Evolutionary conservation across 2,888 invertebrate species (phyloP).

Genomic region (Scaptomyza flava): DNA sequence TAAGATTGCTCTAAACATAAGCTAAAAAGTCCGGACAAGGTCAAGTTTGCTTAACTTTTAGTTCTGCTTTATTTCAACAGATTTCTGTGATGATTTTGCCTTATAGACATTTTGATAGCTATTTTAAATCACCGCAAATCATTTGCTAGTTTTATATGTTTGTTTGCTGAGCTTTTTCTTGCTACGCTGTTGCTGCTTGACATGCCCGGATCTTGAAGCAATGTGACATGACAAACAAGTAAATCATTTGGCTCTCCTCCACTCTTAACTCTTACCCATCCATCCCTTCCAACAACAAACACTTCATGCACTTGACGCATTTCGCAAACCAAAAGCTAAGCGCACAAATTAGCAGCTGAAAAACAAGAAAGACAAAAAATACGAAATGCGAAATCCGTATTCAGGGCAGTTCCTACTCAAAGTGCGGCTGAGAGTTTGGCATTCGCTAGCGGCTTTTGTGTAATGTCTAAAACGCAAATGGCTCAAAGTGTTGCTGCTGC

Average conservation of each 20-base stretch:
- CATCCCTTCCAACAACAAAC: not conserved
- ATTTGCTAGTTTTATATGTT: not conserved
- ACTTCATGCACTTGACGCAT: slow-evolving; percentile 50
- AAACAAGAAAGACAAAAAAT: slow-evolving; percentile 12
- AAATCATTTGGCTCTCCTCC: slow-evolving; percentile 8
- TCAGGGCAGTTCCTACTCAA: slow-evolving; percentile 76
- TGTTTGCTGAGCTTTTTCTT: not conserved
- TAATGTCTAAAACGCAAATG: slow-evolving; percentile 73
- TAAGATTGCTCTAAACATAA: not conserved
- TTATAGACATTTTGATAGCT: not conserved
- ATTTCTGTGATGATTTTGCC: not conserved
- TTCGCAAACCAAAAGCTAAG: slow-evolving; percentile 52
- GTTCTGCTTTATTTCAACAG: not conserved
- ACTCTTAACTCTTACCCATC: not conserved
- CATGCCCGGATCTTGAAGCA: slow-evolving; percentile 44
- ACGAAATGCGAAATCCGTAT: slow-evolving; percentile 76
- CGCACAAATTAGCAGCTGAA: slow-evolving; percentile 66
- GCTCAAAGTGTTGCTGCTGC: slow-evolving; percentile 54
- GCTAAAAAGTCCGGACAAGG: not conserved
- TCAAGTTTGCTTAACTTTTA: not conserved
- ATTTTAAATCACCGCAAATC: not conserved
- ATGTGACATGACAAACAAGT: slow-evolving; percentile 34
- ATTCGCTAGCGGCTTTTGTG: slow-evolving; percentile 73
- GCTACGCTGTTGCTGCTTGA: slow-evolving; percentile 4
- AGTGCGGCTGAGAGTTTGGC: slow-evolving; percentile 68